Evolutionary conservation across 2,888 invertebrate genomes (phyloP).

Genomic region (Lobophora halterata): DNA sequence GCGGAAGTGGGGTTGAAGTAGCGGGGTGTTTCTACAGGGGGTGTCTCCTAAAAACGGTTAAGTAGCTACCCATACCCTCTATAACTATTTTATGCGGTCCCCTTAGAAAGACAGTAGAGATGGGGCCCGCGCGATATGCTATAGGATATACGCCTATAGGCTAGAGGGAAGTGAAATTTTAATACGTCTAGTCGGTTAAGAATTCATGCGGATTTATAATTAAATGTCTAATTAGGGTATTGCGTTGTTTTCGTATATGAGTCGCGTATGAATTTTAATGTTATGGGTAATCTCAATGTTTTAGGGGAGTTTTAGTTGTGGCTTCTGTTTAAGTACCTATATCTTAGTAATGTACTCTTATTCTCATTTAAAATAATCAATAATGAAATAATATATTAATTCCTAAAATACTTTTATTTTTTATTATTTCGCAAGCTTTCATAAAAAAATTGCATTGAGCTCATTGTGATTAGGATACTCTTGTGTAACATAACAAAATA

Average conservation of each 20-base stretch:
- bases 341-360: too few relatives aligned
- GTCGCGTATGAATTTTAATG: constrained; percentile 55
- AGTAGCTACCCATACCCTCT: constrained; percentile 77
- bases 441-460: too few relatives aligned
- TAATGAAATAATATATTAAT: too few relatives aligned
- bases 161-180: constrained; percentile 77
- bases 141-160: constrained; percentile 59
- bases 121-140: constrained; percentile 68
- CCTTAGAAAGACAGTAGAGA: constrained; percentile 79
- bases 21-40: constrained; percentile 71
- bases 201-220: constrained; percentile 78
- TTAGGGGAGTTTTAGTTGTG: constrained; percentile 33
- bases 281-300: constrained; percentile 40
- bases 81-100: constrained; percentile 81
- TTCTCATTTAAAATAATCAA: too few relatives aligned
- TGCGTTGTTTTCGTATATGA: constrained; percentile 59
- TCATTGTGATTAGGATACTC: too few relatives aligned
- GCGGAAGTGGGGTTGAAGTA: constrained; percentile 74
- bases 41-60: constrained; percentile 81
- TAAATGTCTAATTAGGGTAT: constrained; percentile 75
- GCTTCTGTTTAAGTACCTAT: too few relatives aligned
- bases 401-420: too few relatives aligned
- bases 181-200: constrained; percentile 76
- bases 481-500: too few relatives aligned
- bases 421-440: too few relatives aligned